A percentile compares a stretch with the other conserved stretches of the same genome.
These are phyloP conservation scores for Macropus fuliginosus DNA, from an alignment of 2,797 vertebrate species.

Conservation along the genomic window DNA sequence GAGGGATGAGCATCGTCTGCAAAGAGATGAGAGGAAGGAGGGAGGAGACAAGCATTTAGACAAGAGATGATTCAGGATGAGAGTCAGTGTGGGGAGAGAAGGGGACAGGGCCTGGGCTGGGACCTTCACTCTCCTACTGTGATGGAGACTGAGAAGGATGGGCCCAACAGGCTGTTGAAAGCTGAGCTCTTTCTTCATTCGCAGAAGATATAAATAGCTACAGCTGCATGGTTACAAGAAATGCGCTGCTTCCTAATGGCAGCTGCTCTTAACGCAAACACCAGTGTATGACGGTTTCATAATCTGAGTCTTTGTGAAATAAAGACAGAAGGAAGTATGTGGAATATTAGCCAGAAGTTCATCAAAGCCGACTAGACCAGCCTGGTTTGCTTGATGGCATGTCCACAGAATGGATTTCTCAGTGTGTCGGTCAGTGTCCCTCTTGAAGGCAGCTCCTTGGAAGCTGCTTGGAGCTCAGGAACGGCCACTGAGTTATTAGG, in stretches of 20 bases:
- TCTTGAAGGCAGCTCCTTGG: background rate
- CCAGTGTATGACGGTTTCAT: background rate
- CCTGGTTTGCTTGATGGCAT: background rate
- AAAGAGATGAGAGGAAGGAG: background rate
- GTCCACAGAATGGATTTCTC: background rate
- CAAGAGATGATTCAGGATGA: background rate
- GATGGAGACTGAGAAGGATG: background rate
- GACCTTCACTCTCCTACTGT: background rate
- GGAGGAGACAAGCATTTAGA: background rate
- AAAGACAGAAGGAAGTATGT: background rate
- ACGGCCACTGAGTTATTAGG: background rate
- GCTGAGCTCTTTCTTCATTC: background rate
- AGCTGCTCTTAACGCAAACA: background rate
- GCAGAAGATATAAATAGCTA: background rate
- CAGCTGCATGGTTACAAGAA: background rate
- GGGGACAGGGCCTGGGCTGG: background rate
- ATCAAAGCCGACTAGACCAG: background rate
- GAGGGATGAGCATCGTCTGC: background rate
- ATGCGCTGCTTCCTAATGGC: background rate
- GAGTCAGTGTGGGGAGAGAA: background rate
- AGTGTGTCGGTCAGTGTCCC: background rate
- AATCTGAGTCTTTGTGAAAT: background rate
- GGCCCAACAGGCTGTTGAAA: background rate
- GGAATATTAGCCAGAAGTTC: background rate
- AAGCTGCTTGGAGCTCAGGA: background rate